phyloP scores from a whole-genome alignment of 1,140 invertebrate genomes.

The Leptoteleia sp. region DNA sequence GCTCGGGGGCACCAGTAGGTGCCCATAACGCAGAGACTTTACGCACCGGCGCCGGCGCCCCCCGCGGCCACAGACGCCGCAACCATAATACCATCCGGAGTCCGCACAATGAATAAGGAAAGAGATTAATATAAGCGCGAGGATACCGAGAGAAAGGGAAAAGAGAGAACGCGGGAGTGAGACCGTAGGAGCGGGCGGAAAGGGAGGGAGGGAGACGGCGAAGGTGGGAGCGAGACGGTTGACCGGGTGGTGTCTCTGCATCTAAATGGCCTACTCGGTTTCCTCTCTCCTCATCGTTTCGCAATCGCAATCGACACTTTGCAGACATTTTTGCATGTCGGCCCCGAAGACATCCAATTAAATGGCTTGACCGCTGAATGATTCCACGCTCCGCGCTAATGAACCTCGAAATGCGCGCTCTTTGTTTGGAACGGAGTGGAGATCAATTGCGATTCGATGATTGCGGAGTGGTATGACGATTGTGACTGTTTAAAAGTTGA shows the following conservation, averaged over 20 bases:
- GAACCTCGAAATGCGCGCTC: constrained; percentile 7
- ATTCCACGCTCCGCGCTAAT: constrained; percentile 29
- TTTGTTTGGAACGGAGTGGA: too few species aligned
- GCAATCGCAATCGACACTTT: constrained; percentile 59
- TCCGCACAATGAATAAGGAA: constrained; percentile 56
- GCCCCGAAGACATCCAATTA: constrained; percentile 47
- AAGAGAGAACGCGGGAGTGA: constrained; percentile 10
- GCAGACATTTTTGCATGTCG: constrained; percentile 20
- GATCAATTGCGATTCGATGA: too few species aligned
- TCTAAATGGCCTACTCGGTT: constrained; percentile 35
- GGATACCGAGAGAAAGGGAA: neutral
- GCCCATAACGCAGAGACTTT: constrained; percentile 80
- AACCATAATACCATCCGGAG: constrained; percentile 75
- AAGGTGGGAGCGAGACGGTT: constrained; percentile 19
- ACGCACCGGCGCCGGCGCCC: constrained; percentile 81
- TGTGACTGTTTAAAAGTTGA: too few species aligned
- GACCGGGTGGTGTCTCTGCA: constrained; percentile 61
- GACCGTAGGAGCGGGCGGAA: neutral
- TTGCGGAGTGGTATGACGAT: too few species aligned
- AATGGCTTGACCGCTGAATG: constrained; percentile 24
- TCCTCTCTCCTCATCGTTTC: constrained; percentile 18
- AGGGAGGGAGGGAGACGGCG: constrained; percentile 10
- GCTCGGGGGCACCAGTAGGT: constrained; percentile 48
- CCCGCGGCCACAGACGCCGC: constrained; percentile 81
- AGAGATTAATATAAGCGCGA: constrained; percentile 60